Conservation (phyloP, 2,888 invertebrate genomes). For the Nemurella pictetii region DNA sequence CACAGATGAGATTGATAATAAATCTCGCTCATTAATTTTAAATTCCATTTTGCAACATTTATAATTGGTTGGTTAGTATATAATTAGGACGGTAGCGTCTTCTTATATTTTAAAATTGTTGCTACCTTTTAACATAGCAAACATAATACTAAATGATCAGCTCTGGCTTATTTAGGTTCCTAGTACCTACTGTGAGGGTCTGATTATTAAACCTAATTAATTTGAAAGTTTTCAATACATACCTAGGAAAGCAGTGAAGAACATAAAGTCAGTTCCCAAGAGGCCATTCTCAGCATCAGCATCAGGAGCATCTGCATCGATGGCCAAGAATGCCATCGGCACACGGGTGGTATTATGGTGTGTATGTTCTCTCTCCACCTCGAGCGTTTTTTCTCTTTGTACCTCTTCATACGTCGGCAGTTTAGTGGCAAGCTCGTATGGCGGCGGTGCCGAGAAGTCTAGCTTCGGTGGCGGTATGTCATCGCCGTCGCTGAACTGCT, state of each 20-base stretch:
- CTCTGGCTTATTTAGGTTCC: no score
- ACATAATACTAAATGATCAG: no score
- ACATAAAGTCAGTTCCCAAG: constrained; percentile 91
- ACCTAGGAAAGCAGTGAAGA: constrained; percentile 89
- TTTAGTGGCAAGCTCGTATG: constrained; percentile 83
- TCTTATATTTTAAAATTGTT: no score
- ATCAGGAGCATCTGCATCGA: constrained; percentile 73
- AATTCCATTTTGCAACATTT: no score
- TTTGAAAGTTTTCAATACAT: no score
- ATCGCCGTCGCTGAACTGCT: constrained; percentile 47
- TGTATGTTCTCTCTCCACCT: constrained; percentile 59
- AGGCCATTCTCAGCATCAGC: constrained; percentile 77
- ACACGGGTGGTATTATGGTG: constrained; percentile 40
- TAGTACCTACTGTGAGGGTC: no score
- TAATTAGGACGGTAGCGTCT: no score
- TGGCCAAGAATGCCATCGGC: constrained; percentile 73
- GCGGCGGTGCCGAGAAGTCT: constrained; percentile 85
- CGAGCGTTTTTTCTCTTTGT: constrained; percentile 80
- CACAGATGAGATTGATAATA: no score
- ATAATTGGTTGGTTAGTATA: no score
- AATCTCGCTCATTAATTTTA: no score
- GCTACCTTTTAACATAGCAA: no score
- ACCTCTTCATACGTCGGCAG: constrained; percentile 92
- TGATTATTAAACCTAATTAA: no score
- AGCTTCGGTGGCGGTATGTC: constrained; percentile 81